Evolutionary conservation across 2,797 vertebrate genomes (phyloP).

Genomic region (Danio aesculapii): DNA sequence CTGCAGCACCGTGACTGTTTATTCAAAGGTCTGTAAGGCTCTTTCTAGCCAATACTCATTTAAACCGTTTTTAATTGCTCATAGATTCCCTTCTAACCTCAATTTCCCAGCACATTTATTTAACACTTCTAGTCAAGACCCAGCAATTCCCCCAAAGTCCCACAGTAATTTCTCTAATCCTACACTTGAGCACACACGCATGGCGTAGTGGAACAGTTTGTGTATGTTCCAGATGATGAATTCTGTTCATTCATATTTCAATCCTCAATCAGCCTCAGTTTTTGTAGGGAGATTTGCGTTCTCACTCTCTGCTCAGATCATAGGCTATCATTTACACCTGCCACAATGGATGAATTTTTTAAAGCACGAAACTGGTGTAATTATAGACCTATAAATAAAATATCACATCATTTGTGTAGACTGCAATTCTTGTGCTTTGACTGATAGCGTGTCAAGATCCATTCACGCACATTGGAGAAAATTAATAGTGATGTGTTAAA

Average conservation of each 20-base stretch:
- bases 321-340: constrained; percentile 67
- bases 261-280: constrained; percentile 18
- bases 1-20: constrained; percentile 69
- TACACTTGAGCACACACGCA: constrained; percentile 61
- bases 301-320: constrained; percentile 48
- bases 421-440: constrained; percentile 61
- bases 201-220: constrained; percentile 41
- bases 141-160: constrained; percentile 59
- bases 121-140: constrained; percentile 66
- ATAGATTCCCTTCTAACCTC: constrained; percentile 70
- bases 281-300: constrained; percentile 64
- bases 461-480: constrained; percentile 13
- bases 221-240: constrained; percentile 49
- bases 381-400: constrained; percentile 76
- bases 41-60: constrained; percentile 70
- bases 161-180: constrained; percentile 70
- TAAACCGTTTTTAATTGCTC: constrained; percentile 77
- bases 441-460: constrained; percentile 4
- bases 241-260: constrained; percentile 54
- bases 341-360: constrained; percentile 72
- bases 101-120: constrained; percentile 72
- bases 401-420: constrained; percentile 64
- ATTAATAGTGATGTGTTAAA: constrained; percentile 7
- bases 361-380: constrained; percentile 67
- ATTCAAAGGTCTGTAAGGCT: constrained; percentile 67